Conservation (phyloP, 2,888 invertebrate genomes). For the Drosophila anomalipes region DNA sequence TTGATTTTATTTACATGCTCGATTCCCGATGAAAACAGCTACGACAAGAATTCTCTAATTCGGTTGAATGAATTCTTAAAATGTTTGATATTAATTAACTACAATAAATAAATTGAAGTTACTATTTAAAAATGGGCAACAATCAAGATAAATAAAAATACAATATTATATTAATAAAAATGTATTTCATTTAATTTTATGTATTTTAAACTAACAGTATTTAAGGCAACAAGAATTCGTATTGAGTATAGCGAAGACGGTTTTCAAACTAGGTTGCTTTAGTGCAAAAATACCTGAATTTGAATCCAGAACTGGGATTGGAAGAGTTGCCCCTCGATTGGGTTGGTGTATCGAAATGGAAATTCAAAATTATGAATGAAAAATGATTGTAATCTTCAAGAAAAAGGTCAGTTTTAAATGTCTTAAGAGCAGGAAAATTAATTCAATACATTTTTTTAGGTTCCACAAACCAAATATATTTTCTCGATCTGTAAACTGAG, state of each 20-base stretch:
- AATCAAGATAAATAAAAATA: not conserved
- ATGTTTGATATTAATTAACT: not conserved
- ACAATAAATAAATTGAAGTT: not conserved
- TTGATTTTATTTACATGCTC: not conserved
- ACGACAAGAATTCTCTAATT: not conserved
- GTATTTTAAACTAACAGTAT: too few relatives aligned
- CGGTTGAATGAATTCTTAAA: not conserved
- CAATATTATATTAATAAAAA: not conserved
- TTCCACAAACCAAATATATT: too few relatives aligned
- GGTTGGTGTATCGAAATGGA: too few relatives aligned
- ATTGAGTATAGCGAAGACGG: too few relatives aligned
- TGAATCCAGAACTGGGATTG: constrained; percentile 28
- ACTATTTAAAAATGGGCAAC: not conserved
- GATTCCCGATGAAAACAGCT: not conserved
- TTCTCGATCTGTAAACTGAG: not conserved
- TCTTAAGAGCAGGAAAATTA: too few relatives aligned
- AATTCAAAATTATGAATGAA: too few relatives aligned
- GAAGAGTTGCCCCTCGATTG: constrained; percentile 58
- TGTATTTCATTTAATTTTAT: too few relatives aligned
- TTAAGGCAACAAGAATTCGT: too few relatives aligned
- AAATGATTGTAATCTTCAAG: too few relatives aligned
- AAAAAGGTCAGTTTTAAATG: too few relatives aligned
- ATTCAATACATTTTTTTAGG: too few relatives aligned
- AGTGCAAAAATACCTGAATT: constrained; percentile 64
- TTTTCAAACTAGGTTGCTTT: too few relatives aligned